These are phyloP conservation scores for Drosophila serrata DNA, from an alignment of 1,140 invertebrate species.

Conservation along the genomic window DNA sequence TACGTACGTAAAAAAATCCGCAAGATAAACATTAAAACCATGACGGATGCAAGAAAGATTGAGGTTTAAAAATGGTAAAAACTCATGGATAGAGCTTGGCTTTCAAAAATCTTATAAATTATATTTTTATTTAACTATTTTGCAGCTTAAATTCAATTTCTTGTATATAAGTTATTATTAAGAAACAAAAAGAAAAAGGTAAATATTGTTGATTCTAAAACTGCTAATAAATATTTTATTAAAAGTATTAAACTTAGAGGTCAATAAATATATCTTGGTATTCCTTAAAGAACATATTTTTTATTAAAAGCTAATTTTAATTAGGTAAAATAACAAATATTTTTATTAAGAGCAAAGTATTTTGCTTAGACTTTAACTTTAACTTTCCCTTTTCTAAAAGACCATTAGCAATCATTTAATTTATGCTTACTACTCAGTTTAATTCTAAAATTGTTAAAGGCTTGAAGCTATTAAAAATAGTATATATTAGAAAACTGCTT, in stretches of 20 bases:
- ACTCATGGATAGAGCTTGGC: constrained; percentile 12
- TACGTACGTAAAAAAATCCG: constrained; percentile 30
- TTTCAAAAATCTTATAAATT: not conserved
- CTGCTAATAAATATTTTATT: too few relatives aligned
- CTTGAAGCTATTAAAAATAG: too few relatives aligned
- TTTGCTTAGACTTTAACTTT: too few relatives aligned
- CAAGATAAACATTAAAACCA: constrained; percentile 45
- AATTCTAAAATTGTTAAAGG: not conserved
- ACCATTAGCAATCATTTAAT: not conserved
- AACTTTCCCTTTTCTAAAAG: not conserved
- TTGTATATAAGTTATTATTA: not conserved
- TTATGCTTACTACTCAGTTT: not conserved
- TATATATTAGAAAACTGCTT: not conserved
- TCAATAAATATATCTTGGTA: too few relatives aligned
- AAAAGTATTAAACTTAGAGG: too few relatives aligned
- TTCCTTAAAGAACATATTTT: too few relatives aligned
- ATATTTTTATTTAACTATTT: not conserved
- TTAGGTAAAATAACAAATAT: too few relatives aligned
- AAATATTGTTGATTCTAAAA: too few relatives aligned
- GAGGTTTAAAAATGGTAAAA: not conserved
- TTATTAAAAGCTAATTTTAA: not conserved
- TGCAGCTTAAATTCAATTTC: not conserved
- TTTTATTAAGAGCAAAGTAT: too few relatives aligned
- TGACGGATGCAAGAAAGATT: constrained; percentile 14
- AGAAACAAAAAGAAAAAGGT: too few relatives aligned